Base-by-base conservation (phyloP, 2,888 invertebrate genomes). In the Caprella mutica region DNA sequence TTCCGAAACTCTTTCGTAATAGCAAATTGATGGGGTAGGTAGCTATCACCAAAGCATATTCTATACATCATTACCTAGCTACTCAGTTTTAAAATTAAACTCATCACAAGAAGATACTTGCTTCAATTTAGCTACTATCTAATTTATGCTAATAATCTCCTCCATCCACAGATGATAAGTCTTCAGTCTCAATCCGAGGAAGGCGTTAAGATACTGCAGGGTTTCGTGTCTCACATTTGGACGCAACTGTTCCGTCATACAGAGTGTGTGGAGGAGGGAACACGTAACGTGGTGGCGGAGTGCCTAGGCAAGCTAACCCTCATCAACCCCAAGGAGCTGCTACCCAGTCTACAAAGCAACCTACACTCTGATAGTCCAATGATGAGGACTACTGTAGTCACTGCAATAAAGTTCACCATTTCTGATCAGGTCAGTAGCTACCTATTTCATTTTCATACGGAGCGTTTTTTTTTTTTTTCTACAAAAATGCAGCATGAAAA, bases 331-430 rank as follows among this genome's bases (percentile, higher is more conserved):
- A 80, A 81, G 55, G 82, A 82, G 65, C 77, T 97, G 54, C 75
- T 99, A 68, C 89, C 92, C n/a, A 82, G 85, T 68, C 76, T 98
- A 59, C 86, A 90, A 70, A 81, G 82, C 66, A 87, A 88, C 53
- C 74, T 92, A 44, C 81, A 80, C 61, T 86, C 60, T 12, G 58
- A 55, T 48, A 90, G 89, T 51, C 82, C 89, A 0, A 78, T 90
- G 39, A 90, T 93, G 75, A 80, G 97, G 70, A 92, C 93, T 1
- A 97, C 97, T 0, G 92, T 94, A 2, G 92, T 98, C 14, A 96
- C 97, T 1, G 94, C 97, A 42, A 86, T 98, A 61, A 98, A 98
- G 74, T 99, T 96, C 72, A 96, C 97, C 38, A 96, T 98, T 70
- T 92, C 93, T 1, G 97, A 97, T 77, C 63, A 63, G 57, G 63